Base-by-base conservation (phyloP, 2,888 invertebrate species). In the Cryptosula pallasiana region DNA sequence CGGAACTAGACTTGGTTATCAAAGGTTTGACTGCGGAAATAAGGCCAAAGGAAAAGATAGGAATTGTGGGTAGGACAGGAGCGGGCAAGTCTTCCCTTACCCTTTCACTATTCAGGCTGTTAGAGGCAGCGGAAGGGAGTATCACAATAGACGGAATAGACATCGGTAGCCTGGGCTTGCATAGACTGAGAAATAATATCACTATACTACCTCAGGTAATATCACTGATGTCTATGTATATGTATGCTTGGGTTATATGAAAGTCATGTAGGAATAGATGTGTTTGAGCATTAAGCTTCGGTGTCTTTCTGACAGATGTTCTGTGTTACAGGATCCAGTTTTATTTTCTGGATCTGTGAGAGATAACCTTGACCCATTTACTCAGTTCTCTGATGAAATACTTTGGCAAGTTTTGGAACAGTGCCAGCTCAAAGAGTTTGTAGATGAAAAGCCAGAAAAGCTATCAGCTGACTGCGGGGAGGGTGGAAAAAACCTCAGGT, bases 121-220 rank as follows among this genome's bases (percentile, higher is more conserved):
- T 81, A 55, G 81, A 81, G 69, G 74, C 80, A 2, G 77, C 79
- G 9, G 77, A 78, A 3, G 82, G 82, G 2, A 72, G 72, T 25
- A 81, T 82, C 45, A 63, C 75, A 3, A 81, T 82, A 55, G 82
- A 82, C 74, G 81, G 80, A 9, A 71, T 78, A 13, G 75, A 76
- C 55, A 79, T 82, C 34, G 73, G 77, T 20, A 76, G 77, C 27
- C 74, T 81, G 1, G 81, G 81, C 0, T 77, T 82, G 16, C 84
- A 85, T 74, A 82, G 84, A 72, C 78, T 86, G 5, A 75, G 86
- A 34, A 78, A 80, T 1, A 78, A 78, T 63, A 75, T 86, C 13
- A 85, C 84, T 36, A 84, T 86, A 73, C 79, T 86, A 29, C 85
- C 85, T 23, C 85, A 86, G 80, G 85, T 84, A 75, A n/a, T n/a